phyloP scores from a whole-genome alignment of 2,797 vertebrate species.

The Dicrostonyx torquatus region DNA sequence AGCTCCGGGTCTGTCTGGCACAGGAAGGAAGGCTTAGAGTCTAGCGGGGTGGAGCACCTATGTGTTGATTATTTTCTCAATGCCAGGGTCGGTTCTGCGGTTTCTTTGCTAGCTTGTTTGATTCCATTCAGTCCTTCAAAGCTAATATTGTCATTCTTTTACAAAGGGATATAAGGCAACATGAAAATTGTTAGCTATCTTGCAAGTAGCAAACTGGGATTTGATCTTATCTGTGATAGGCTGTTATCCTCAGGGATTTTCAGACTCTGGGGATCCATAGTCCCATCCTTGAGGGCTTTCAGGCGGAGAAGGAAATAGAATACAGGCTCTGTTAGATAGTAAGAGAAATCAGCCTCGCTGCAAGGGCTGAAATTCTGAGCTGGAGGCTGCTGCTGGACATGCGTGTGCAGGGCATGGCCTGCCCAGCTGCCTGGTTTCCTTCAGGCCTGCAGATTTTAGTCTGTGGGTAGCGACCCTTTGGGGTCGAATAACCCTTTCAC shows the following conservation, averaged over 20 bases:
- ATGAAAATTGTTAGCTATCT: background rate
- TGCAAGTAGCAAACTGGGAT: background rate
- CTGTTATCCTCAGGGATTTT: background rate
- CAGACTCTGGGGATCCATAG: background rate
- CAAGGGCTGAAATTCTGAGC: background rate
- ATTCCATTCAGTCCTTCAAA: background rate
- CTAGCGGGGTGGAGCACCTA: accelerated
- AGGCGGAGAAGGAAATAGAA: background rate
- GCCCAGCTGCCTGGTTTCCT: background rate
- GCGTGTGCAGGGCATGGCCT: background rate
- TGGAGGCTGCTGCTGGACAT: background rate
- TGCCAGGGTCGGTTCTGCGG: accelerated
- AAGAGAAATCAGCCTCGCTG: background rate
- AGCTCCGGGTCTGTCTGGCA: background rate
- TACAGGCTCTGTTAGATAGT: background rate
- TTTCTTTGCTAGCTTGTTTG: background rate
- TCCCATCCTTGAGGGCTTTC: background rate
- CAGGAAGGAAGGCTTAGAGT: background rate
- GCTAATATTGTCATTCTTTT: background rate
- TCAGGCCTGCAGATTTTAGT: background rate
- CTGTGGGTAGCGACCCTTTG: background rate
- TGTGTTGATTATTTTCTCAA: background rate
- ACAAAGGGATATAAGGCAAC: background rate
- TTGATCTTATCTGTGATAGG: background rate
- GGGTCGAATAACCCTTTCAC: background rate